Conservation (phyloP, 1,140 invertebrate genomes). For the Nasonia giraulti region DNA sequence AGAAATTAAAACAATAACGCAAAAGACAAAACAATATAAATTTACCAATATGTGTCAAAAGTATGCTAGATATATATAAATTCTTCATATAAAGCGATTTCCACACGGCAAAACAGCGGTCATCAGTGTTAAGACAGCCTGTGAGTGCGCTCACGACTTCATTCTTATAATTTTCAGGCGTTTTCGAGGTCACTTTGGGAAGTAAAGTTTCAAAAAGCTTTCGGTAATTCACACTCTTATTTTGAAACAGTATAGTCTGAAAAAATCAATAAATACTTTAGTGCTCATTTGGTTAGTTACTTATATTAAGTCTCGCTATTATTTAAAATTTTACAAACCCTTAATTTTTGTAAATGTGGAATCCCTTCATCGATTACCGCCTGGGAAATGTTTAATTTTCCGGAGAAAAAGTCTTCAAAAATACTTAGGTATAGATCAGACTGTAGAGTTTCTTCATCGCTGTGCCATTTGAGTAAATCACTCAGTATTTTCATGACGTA, state of each 20-base stretch:
- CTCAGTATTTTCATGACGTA: constrained; percentile 83
- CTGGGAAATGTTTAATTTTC: constrained; percentile 65
- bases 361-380: constrained; percentile 60
- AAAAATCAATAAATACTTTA: constrained; percentile 56
- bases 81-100: constrained; percentile 75
- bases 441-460: constrained; percentile 65
- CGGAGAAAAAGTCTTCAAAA: constrained; percentile 68
- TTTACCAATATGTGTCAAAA: constrained; percentile 74
- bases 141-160: constrained; percentile 71
- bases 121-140: constrained; percentile 72
- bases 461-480: constrained; percentile 73
- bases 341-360: constrained; percentile 68
- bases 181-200: constrained; percentile 68
- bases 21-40: constrained; percentile 33
- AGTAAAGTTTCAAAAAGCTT: constrained; percentile 72
- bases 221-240: constrained; percentile 66
- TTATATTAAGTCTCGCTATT: constrained; percentile 12
- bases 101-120: constrained; percentile 75
- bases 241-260: constrained; percentile 66
- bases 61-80: constrained; percentile 70
- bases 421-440: constrained; percentile 70
- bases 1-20: constrained; percentile 32
- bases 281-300: constrained; percentile 51
- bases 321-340: constrained; percentile 56
- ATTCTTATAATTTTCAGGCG: constrained; percentile 65